Evolutionary conservation across 2,888 invertebrate species (phyloP).

Genomic region (Cantharis nigra): DNA sequence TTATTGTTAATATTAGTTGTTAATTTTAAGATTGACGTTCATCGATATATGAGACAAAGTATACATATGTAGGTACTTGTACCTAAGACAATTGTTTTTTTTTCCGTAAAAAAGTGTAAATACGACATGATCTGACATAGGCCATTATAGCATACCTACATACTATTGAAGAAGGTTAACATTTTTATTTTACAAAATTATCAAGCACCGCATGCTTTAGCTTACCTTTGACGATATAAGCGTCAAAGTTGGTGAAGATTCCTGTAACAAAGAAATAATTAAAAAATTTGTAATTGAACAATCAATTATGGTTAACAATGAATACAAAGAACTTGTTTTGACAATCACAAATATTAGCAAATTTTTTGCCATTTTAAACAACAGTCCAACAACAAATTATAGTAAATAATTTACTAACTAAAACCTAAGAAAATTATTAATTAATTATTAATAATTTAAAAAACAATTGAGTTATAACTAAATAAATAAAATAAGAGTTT

Average conservation of each 20-base stretch:
- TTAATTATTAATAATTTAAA: too few relatives aligned
- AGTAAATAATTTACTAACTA: too few relatives aligned
- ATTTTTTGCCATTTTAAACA: background rate
- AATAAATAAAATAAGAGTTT: too few relatives aligned
- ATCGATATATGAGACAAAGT: too few relatives aligned
- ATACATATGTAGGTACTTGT: too few relatives aligned
- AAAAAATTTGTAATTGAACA: background rate
- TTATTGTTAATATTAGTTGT: too few relatives aligned
- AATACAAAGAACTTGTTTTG: background rate
- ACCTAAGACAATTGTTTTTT: too few relatives aligned
- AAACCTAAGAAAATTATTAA: too few relatives aligned
- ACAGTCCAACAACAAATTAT: too few relatives aligned
- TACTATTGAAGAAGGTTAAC: background rate
- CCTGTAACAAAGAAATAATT: constrained; percentile 66
- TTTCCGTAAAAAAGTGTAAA: background rate
- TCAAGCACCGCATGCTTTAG: constrained; percentile 30
- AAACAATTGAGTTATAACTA: too few relatives aligned
- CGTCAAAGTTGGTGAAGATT: constrained; percentile 78
- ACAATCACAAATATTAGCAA: background rate
- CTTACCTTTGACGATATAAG: constrained; percentile 81
- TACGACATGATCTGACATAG: background rate
- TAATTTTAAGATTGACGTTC: too few relatives aligned
- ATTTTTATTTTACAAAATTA: constrained; percentile 16
- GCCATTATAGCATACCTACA: background rate
- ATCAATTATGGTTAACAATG: background rate